Base-by-base conservation (phyloP, 1,140 invertebrate genomes). In the Pollicipes pollicipes region DNA sequence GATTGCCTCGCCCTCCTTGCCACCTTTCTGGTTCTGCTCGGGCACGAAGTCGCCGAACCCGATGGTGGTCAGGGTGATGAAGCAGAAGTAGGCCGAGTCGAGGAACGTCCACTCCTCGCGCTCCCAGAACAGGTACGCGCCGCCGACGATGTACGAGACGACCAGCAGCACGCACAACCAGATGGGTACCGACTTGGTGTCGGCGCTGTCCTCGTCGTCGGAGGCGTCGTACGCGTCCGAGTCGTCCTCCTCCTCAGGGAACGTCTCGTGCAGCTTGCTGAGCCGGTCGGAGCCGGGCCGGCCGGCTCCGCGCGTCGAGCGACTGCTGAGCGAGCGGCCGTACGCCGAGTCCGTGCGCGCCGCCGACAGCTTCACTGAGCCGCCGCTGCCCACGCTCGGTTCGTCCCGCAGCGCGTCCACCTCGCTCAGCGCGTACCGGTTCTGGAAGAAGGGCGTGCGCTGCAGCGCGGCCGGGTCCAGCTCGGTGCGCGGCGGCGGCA, bases 11-110 rank as follows among this genome's bases (percentile, higher is more conserved):
- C 64, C 64, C 37, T 81, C 78, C 27, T 78, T 78, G 64, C 80
- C 77, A 30, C 84, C 83, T 68, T 84, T 85, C 4, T 87, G 84
- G 27, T 86, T 84, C 78, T 91, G 89, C 0, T 90, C 91, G 0
- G 93, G 94, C 0, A 96, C 93, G 76, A 94, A 90, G 78, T 97
- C 93, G 0, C 93, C 93, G 76, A 97, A 97, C 13, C 93, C 94
- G 70, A 96, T 96, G 0, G 93, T 97, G 0, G 93, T 95, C 58
- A 97, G 82, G 0, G 93, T 97, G 72, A 97, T 94, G 80, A 97
- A 97, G 79, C 93, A 96, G 80, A 96, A 97, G 79, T 97, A 97
- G 0, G 91, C 91, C 0, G 92, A 90, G 77, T 97, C 92, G 70
- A 95, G 82, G 76, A 91, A 92, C 0, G 83, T 83, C 94, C 94